Conservation (phyloP, 2,113 vertebrate species). For the Astur gentilis region DNA sequence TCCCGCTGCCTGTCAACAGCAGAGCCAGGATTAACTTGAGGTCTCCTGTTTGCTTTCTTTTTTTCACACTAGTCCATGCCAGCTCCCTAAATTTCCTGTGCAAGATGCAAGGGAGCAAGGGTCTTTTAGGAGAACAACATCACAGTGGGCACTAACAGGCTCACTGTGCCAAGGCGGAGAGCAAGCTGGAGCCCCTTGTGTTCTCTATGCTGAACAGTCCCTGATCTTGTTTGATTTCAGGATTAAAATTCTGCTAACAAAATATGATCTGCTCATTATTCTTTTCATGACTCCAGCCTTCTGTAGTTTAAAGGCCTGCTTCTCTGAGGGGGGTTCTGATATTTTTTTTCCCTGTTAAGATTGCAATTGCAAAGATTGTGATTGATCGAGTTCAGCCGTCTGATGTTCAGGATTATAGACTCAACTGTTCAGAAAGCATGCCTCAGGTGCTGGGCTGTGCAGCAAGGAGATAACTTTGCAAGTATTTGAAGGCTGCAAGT, state of each 20-base stretch:
- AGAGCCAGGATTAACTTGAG: background rate
- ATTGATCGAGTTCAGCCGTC: conserved; percentile 41
- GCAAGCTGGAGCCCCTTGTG: background rate
- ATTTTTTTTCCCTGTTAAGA: background rate
- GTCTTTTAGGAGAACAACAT: background rate
- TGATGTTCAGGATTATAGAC: conserved; percentile 1
- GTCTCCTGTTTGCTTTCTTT: background rate
- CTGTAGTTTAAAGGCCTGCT: conserved; percentile 20
- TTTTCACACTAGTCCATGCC: background rate
- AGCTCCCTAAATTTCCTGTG: background rate
- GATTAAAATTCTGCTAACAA: conserved; percentile 46
- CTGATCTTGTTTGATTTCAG: background rate
- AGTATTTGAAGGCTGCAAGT: background rate
- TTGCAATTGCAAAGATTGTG: conserved; percentile 3
- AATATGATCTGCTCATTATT: conserved; percentile 31
- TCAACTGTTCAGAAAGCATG: background rate
- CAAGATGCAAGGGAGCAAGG: background rate
- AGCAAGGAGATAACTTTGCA: background rate
- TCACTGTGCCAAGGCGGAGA: background rate
- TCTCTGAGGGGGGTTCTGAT: background rate
- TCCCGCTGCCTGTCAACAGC: background rate
- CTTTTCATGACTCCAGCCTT: background rate
- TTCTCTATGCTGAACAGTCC: background rate
- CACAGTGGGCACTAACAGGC: background rate
- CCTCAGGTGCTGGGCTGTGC: background rate